phyloP scores from a whole-genome alignment of 2,888 invertebrate species.

The Pristionchus fissidentatus region DNA sequence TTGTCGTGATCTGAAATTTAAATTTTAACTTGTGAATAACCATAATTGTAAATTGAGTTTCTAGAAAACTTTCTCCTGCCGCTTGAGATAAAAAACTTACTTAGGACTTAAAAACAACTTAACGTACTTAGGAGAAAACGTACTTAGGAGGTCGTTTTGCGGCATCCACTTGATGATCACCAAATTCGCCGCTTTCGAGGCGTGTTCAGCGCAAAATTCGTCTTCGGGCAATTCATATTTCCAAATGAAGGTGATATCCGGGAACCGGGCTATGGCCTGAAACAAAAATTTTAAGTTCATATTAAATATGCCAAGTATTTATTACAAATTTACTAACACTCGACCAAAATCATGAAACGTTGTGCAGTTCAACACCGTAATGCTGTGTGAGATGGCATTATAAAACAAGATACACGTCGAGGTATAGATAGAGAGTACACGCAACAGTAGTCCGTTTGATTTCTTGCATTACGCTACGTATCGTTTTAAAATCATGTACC shows the following conservation, averaged over 20 bases:
- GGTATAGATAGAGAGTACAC: too few relatives aligned
- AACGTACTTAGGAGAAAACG: not conserved
- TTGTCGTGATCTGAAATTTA: conserved; percentile 1
- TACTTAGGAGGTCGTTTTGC: not conserved
- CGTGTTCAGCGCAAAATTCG: not conserved
- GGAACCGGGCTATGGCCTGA: not conserved
- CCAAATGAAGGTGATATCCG: conserved; percentile 9
- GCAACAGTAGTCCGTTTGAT: not conserved
- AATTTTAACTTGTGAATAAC: too few relatives aligned
- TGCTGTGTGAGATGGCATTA: too few relatives aligned
- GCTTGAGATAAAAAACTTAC: too few relatives aligned
- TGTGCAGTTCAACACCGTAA: too few relatives aligned
- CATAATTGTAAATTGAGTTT: too few relatives aligned
- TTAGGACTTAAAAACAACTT: not conserved
- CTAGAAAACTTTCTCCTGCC: too few relatives aligned
- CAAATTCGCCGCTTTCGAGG: not conserved
- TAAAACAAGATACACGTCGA: too few relatives aligned
- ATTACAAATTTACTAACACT: too few relatives aligned
- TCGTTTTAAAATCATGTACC: not conserved
- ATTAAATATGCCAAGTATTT: too few relatives aligned
- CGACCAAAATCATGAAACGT: too few relatives aligned
- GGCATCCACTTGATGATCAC: conserved; percentile 9
- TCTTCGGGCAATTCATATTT: not conserved
- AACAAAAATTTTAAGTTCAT: not conserved
- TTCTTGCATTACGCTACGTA: too few relatives aligned